A percentile compares a stretch with the other conserved stretches of the same genome.
phyloP scores from a whole-genome alignment of 2,113 vertebrate species.

The Leptosomus discolor region DNA sequence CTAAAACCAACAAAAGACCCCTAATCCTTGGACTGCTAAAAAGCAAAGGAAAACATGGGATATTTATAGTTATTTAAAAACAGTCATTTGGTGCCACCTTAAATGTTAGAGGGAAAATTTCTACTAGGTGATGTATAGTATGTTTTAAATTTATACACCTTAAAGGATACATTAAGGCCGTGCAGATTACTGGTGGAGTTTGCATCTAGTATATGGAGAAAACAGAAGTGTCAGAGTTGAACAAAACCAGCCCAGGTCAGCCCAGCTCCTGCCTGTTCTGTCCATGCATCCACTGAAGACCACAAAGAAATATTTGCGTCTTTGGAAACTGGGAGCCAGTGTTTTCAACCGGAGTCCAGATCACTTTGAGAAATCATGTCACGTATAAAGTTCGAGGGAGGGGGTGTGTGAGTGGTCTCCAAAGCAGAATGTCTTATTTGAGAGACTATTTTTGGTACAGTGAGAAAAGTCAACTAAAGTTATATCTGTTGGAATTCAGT shows the following conservation, averaged over 20 bases:
- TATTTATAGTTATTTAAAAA: conserved; percentile 77
- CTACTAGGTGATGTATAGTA: conserved; percentile 57
- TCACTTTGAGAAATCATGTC: not conserved
- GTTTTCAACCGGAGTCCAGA: not conserved
- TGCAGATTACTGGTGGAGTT: conserved; percentile 33
- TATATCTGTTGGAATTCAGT: not conserved
- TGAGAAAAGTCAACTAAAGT: not conserved
- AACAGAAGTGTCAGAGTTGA: not conserved
- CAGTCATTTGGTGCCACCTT: conserved; percentile 56
- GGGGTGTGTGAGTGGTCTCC: not conserved
- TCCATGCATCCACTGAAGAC: not conserved
- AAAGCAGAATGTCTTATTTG: not conserved
- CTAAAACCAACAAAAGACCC: not conserved
- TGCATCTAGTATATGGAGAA: conserved; percentile 10
- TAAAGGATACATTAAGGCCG: conserved; percentile 36
- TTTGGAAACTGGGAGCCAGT: not conserved
- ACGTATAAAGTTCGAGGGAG: not conserved
- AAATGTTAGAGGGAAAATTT: conserved; percentile 68
- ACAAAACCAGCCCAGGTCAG: not conserved
- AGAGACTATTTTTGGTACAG: not conserved
- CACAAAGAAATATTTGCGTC: not conserved
- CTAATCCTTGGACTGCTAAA: conserved; percentile 65
- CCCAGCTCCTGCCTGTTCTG: not conserved
- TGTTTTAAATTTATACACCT: conserved; percentile 68
- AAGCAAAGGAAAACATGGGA: conserved; percentile 62